A percentile compares a stretch with the other conserved stretches of the same genome.
These are phyloP conservation scores for Melitaea athalia DNA, from an alignment of 2,888 invertebrate genomes.

Conservation along the genomic window DNA sequence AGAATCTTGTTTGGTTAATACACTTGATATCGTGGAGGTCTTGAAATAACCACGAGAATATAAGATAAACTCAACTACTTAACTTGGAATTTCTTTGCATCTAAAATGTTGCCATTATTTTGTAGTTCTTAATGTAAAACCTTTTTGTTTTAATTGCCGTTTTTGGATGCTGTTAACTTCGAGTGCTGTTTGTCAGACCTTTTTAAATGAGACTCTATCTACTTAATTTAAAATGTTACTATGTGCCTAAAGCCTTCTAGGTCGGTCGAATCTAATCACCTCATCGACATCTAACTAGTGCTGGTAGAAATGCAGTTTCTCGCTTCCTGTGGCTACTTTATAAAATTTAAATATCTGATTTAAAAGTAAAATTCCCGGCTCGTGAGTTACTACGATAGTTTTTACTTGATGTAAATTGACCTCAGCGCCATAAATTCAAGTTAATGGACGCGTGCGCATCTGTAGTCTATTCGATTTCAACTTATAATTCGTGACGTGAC, in stretches of 20 bases:
- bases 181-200: neutral
- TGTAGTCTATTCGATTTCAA: constrained; percentile 31
- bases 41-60: neutral
- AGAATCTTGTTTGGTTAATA: constrained; percentile 10
- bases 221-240: neutral
- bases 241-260: constrained; percentile 8
- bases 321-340: constrained; percentile 21
- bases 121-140: neutral
- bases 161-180: neutral
- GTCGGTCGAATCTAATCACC: constrained; percentile 13
- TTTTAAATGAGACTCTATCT: neutral
- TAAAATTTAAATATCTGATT: constrained; percentile 32
- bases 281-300: constrained; percentile 21
- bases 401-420: constrained; percentile 36
- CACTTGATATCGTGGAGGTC: constrained; percentile 3
- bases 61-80: neutral
- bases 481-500: neutral
- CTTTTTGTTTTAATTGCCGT: constrained; percentile 2
- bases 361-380: constrained; percentile 30
- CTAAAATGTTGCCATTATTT: neutral
- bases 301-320: neutral
- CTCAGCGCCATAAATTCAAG: constrained; percentile 32
- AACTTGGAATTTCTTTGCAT: neutral
- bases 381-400: constrained; percentile 30
- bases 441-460: constrained; percentile 24